Evolutionary conservation across 30 jellyfish, hydroid and myxozoan genomes (phyloP), one percentile per base, ranked within the genome.

Genomic region (Phacellophora camtschatica): DNA sequence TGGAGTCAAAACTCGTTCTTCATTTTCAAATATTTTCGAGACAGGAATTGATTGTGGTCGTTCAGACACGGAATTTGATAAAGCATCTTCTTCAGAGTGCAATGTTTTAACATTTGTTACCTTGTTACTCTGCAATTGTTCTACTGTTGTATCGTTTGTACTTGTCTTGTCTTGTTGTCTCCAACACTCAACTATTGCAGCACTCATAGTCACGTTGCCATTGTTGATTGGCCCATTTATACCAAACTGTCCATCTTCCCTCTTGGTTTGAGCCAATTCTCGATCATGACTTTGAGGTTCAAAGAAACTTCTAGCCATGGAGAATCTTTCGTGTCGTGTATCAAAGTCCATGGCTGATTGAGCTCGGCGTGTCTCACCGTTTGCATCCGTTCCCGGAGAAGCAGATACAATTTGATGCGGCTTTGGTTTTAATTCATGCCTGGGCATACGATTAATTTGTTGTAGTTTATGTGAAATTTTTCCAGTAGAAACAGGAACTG

Each of bases 281-380:
- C n/a, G 42, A 42, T 45, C 76, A 8, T 12, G 13, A 19, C 35
- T 24, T n/a, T 46, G 61, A 46, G 18, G 11, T 24, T 50, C 86
- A 28, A 71, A 73, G 51, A 30, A 73, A 24, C 67, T 73, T 53
- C 36, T 50, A 9, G 75, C 86, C 62, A 53, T 30, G 22, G 24
- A 35, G 45, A 73, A 73, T 51, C 75, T 73, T 7, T 20, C 74
- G 0, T 51, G 46, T 2, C 49, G 67, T n/a, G 33, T 27, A 23
- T 54, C 59, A 32, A 27, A 3, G 43, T 73, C 86, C 29, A 32
- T 50, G 0, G 53, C 61, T 23, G n/a, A 27, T 34, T 50, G 11
- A 6, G 66, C 19, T 0, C 46, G 25, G 13, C 28, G 24, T 15
- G 66, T 20, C 24, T 5, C 4, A 7, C 16, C 33, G 1, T 8